Base-by-base conservation (phyloP, 92 coral and sea anemone species). In the Ricordea florida region DNA sequence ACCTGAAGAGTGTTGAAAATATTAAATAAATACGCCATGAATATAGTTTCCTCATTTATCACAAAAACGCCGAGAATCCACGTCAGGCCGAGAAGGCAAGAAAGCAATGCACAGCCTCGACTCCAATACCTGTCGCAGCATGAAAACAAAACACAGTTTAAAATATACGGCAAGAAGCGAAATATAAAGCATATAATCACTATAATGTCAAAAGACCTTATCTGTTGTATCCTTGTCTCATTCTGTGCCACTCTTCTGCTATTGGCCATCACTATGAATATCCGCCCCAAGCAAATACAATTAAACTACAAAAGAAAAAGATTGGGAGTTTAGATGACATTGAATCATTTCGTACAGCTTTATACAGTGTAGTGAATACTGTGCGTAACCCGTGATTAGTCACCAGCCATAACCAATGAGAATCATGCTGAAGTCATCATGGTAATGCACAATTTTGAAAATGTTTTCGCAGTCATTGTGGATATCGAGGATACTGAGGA, bases 21-120 rank as follows among this genome's bases (percentile, higher is more conserved):
- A 10, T 83, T 90, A 68, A 90, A 90, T 25, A 90, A 72, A 70
- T 90, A 90, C 0, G 92, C 97, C 92, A 90, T 90, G 29, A 90
- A 77, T 49, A 87, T 77, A 5, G 90, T 82, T 47, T 78, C 85
- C 52, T 85, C 72, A 51, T 90, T 90, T 34, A 90, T 89, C 4
- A 87, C 89, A 87, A 90, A 90, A 29, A 90, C 82, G 3, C 97
- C 97, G 13, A 90, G 64, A 64, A 90, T 82, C 97, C 97, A 90
- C 46, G 97, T 87, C 69, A 90, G 68, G 20, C 92, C 97, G 24
- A 90, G 80, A 20, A 90, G 80, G 53, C 97, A 90, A 31, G 97
- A 85, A 23, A 90, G 81, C n/a, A 90, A 40, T 23, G 90, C 82
- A 7, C 87, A 89, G 1, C 93, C 92, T 29, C 85, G 85, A 10